Conservation (phyloP, 2,113 vertebrate genomes). For the Ptilonorhynchus violaceus region DNA sequence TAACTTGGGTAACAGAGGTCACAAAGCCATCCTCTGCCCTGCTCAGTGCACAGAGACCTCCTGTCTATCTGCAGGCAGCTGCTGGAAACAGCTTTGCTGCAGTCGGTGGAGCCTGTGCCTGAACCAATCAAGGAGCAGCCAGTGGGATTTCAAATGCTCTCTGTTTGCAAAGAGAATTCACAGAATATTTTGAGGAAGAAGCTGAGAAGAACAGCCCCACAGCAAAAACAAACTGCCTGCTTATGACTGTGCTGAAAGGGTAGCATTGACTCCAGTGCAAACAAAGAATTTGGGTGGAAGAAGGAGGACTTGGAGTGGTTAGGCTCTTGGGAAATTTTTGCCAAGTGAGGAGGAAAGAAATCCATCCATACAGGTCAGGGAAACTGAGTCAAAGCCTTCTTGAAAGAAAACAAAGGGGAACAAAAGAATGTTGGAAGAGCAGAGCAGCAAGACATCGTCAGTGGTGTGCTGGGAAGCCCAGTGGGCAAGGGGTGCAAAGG, state of each 20-base stretch:
- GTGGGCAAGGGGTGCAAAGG: background rate
- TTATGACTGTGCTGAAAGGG: background rate
- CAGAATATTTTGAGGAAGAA: background rate
- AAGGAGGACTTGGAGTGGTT: background rate
- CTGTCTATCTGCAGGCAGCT: background rate
- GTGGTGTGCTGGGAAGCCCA: background rate
- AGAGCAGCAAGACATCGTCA: accelerated
- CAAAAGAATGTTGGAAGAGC: background rate
- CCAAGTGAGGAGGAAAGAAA: background rate
- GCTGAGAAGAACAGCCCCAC: background rate
- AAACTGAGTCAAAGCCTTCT: background rate
- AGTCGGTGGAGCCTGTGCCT: background rate
- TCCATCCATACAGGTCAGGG: background rate
- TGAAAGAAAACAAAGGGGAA: background rate
- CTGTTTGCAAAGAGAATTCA: background rate
- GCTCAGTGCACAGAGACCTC: background rate
- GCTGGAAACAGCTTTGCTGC: background rate
- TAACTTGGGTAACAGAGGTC: background rate
- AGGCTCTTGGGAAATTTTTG: background rate
- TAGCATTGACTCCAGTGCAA: background rate
- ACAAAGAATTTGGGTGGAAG: background rate
- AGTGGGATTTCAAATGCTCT: background rate
- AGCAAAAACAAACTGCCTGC: background rate
- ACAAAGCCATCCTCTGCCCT: background rate
- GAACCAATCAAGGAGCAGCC: background rate